Conservation (phyloP, 2,797 vertebrate species). For the Esox masquinongy region DNA sequence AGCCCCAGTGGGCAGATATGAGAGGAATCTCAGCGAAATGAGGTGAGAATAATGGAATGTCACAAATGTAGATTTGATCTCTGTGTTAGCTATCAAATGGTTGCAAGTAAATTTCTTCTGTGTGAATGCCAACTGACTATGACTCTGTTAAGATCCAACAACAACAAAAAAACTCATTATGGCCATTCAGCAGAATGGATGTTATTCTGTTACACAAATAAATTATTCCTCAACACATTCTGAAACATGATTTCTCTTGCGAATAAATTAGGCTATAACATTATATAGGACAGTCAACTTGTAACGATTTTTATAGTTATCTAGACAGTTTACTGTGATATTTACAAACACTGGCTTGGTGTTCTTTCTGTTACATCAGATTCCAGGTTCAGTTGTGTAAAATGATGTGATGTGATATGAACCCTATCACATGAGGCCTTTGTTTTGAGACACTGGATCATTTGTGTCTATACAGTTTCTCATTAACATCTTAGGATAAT, state of each 20-base stretch:
- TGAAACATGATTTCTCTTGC: background rate
- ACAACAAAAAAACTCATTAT: background rate
- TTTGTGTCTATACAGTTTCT: background rate
- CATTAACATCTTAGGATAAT: background rate
- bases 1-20: conserved; percentile 36
- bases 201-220: background rate
- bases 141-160: background rate
- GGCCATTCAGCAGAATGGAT: background rate
- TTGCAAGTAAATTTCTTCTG: background rate
- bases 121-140: background rate
- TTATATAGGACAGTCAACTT: background rate
- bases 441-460: background rate
- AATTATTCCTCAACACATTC: too few species aligned
- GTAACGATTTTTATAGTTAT: background rate
- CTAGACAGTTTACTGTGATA: background rate
- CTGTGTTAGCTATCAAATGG: conserved; percentile 26
- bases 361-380: background rate
- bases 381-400: conserved; percentile 1
- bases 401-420: background rate
- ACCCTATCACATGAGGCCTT: background rate
- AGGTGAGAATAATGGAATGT: conserved; percentile 35
- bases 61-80: conserved; percentile 34
- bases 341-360: background rate
- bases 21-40: conserved; percentile 45
- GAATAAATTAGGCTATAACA: background rate